Base-by-base conservation (phyloP, 1,140 invertebrate species). In the Bombus superbus region DNA sequence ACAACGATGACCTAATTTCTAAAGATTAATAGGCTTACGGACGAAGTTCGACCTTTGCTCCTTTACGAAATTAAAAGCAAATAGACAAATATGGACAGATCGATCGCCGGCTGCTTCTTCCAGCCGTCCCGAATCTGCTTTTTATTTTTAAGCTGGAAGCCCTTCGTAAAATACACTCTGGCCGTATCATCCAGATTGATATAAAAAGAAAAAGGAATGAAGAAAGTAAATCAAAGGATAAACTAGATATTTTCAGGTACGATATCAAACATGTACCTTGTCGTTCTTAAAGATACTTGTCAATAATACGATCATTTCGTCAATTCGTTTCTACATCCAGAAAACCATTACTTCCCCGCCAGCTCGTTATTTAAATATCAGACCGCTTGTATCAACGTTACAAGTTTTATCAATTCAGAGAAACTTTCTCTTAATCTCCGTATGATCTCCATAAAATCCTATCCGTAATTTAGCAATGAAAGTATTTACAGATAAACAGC, bases 1-100 rank as follows among this genome's bases (percentile, higher is more conserved):
- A 84, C 82, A 79, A 81, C n/a, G 83, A 32, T 64, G 83, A 85
- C 83, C 83, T 78, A 85, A 85, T 85, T 85, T 81, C 69, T 40
- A 64, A 40, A 85, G 83, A 85, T 85, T 85, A 85, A 85, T 85
- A 85, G 77, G 83, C 76, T 81, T 53, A 81, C 18, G 13, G 83
- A 78, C 76, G 38, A 57, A 71, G 57, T 22, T 47, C 38, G 77
- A 85, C 78, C 77, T 85, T 81, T 81, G 69, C 59, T 81, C 78
- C 69, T 81, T 73, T 53, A 42, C 76, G 25, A 74, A 32, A 81
- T 81, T 85, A 64, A 81, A 85, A 74, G 83, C 83, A 85, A 85
- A 85, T 81, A 79, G 66, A 76, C 76, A 71, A 79, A 79, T 85
- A 79, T 44, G 76, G 53, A 35, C 25, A 22, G 57, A 80, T 85